phyloP scores from a whole-genome alignment of 2,113 vertebrate genomes.

The Epinephelus moara region DNA sequence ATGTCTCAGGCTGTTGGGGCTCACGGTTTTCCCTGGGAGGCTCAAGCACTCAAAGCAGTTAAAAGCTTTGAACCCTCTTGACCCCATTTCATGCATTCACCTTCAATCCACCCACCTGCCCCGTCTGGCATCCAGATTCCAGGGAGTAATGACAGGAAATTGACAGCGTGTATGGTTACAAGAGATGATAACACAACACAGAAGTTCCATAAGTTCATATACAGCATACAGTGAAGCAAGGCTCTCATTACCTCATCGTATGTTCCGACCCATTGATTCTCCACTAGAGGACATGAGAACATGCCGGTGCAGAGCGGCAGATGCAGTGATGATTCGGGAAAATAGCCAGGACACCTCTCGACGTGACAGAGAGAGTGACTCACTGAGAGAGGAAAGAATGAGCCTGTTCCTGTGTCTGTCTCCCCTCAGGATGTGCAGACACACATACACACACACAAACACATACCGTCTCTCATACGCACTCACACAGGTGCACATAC shows the following conservation, averaged over 20 bases:
- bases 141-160: slow-evolving; percentile 30
- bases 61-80: slow-evolving; percentile 33
- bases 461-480: not conserved
- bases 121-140: slow-evolving; percentile 50
- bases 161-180: slow-evolving; percentile 26
- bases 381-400: slow-evolving; percentile 32
- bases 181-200: slow-evolving; percentile 35
- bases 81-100: slow-evolving; percentile 45
- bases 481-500: not conserved
- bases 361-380: slow-evolving; percentile 36
- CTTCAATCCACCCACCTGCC: slow-evolving; percentile 3
- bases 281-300: slow-evolving; percentile 8
- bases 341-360: slow-evolving; percentile 31
- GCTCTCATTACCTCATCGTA: slow-evolving; percentile 28
- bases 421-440: slow-evolving; percentile 30
- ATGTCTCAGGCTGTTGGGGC: slow-evolving; percentile 6
- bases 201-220: slow-evolving; percentile 26
- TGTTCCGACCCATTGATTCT: slow-evolving; percentile 6
- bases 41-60: not conserved
- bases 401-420: slow-evolving; percentile 44
- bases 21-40: not conserved
- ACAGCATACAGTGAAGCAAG: not conserved
- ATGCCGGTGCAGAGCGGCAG: not conserved
- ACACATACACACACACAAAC: not conserved
- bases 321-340: not conserved